phyloP scores from a whole-genome alignment of 1,140 invertebrate species.

The Euwallacea similis region DNA sequence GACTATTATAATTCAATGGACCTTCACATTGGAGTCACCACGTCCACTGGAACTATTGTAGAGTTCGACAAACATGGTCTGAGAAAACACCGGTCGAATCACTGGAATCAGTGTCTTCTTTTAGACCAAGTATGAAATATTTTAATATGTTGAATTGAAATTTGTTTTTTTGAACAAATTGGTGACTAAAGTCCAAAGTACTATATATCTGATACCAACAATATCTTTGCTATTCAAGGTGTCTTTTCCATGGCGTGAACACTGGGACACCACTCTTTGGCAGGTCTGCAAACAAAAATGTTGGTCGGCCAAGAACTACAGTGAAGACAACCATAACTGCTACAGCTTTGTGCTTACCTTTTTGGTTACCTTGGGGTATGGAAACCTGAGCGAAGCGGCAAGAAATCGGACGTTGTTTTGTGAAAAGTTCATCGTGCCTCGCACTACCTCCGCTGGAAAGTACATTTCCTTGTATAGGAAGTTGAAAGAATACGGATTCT shows the following conservation, averaged over 20 bases:
- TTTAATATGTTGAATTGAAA: neutral
- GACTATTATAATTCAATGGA: slow-evolving; percentile 77
- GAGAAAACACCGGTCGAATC: slow-evolving; percentile 56
- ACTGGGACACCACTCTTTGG: slow-evolving; percentile 73
- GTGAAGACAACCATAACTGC: slow-evolving; percentile 74
- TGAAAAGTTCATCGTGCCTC: slow-evolving; percentile 73
- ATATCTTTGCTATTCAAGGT: slow-evolving; percentile 38
- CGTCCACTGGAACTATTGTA: slow-evolving; percentile 70
- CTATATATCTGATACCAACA: neutral
- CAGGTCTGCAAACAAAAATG: slow-evolving; percentile 64
- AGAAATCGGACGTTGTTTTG: slow-evolving; percentile 69
- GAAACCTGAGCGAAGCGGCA: slow-evolving; percentile 64
- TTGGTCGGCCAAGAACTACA: slow-evolving; percentile 69
- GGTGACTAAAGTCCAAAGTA: neutral
- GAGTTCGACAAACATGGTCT: slow-evolving; percentile 78
- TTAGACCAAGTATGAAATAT: slow-evolving; percentile 59
- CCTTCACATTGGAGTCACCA: slow-evolving; percentile 81
- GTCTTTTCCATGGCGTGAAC: slow-evolving; percentile 67
- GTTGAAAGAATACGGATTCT: slow-evolving; percentile 58
- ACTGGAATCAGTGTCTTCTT: slow-evolving; percentile 73
- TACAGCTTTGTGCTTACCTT: slow-evolving; percentile 80
- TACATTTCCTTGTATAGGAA: slow-evolving; percentile 78
- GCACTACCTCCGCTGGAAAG: slow-evolving; percentile 74
- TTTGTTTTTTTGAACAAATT: neutral
- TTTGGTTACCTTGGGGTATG: slow-evolving; percentile 65